A percentile compares a stretch with the other conserved stretches of the same genome.
Conservation (phyloP, 2,797 vertebrate genomes). For the Emydoidea blandingii region DNA sequence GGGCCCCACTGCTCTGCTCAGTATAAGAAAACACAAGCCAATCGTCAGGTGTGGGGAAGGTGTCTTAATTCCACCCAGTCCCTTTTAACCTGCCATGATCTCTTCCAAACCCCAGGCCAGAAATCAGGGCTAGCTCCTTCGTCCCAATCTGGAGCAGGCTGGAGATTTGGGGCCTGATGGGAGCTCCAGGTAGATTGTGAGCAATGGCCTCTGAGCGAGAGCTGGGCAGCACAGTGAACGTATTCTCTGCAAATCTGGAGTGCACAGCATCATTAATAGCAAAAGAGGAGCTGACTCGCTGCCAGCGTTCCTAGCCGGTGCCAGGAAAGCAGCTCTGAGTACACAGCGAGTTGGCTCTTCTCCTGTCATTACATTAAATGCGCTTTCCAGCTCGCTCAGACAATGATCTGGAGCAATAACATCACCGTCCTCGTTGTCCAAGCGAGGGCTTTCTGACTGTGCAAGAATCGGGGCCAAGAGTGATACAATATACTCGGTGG, state of each 20-base stretch:
- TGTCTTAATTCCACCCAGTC: background rate
- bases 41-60: background rate
- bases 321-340: background rate
- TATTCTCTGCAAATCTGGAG: conserved; percentile 17
- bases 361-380: background rate
- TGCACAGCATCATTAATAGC: background rate
- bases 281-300: background rate
- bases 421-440: rapidly evolving
- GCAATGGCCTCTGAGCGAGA: background rate
- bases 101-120: background rate
- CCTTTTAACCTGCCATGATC: background rate
- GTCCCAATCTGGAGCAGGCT: background rate
- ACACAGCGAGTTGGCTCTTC: conserved; percentile 28
- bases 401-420: background rate
- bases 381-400: background rate
- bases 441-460: rapidly evolving
- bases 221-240: background rate
- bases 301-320: background rate
- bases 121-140: background rate
- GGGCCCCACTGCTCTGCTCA: background rate
- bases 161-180: background rate
- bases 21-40: background rate
- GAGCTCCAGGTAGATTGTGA: background rate
- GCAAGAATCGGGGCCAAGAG: rapidly evolving
- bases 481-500: background rate